Evolutionary conservation across 37 sponge, comb jelly and placozoan genomes (phyloP).

Genomic region (Beroe forskalii): DNA sequence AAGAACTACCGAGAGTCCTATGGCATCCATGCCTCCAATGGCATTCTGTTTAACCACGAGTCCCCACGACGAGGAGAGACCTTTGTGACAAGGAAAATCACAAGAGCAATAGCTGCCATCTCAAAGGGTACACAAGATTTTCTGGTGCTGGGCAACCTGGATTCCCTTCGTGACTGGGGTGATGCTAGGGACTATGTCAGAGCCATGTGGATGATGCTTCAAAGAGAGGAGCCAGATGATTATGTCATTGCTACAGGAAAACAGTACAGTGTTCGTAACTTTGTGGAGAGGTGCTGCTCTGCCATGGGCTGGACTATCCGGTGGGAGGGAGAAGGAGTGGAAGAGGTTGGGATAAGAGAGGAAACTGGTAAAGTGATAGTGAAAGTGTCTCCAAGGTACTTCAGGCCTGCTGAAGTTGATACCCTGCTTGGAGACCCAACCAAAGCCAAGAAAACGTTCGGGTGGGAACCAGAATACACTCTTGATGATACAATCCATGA

Average conservation of each 20-base stretch:
- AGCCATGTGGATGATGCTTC: conserved; percentile 95
- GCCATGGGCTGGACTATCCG: conserved; percentile 77
- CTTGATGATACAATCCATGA: conserved; percentile 51
- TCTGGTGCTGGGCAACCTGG: conserved; percentile 83
- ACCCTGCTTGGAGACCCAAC: conserved; percentile 77
- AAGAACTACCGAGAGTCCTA: conserved; percentile 92
- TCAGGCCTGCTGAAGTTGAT: conserved; percentile 90
- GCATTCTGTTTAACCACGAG: conserved; percentile 90
- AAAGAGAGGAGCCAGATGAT: conserved; percentile 82
- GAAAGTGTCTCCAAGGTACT: conserved; percentile 78
- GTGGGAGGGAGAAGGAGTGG: conserved; percentile 82
- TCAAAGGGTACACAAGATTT: conserved; percentile 23
- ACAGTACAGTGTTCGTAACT: conserved; percentile 80
- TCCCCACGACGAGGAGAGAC: conserved; percentile 93
- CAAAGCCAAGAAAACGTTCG: conserved; percentile 72
- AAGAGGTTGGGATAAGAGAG: conserved; percentile 78
- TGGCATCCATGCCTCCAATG: conserved; percentile 82
- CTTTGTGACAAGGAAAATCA: conserved; percentile 89
- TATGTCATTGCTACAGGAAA: conserved; percentile 86
- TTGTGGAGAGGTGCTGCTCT: conserved; percentile 80
- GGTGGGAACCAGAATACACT: conserved; percentile 75
- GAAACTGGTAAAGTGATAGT: conserved; percentile 78
- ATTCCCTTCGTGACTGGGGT: conserved; percentile 90
- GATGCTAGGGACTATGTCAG: conserved; percentile 91
- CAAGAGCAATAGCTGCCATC: conserved; percentile 75